A percentile compares a stretch with the other conserved stretches of the same genome.
Conservation (phyloP, 2,113 vertebrate genomes). For the Zeus faber region DNA sequence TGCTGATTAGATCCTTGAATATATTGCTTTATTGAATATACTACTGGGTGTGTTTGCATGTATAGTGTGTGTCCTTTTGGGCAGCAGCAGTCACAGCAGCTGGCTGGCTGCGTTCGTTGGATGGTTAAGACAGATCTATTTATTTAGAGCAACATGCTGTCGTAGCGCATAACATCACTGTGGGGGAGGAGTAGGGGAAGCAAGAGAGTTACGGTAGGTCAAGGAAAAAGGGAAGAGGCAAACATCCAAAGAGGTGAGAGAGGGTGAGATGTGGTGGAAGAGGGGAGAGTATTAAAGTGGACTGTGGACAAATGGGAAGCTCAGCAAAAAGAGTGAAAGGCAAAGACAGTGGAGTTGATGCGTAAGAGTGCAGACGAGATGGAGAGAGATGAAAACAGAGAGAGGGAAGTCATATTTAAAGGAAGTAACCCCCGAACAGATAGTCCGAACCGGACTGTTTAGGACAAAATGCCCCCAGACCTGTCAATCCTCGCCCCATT, state of each 20-base stretch:
- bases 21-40: no score
- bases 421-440: no score
- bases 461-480: no score
- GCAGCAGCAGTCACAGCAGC: no score
- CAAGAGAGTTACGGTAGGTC: background rate
- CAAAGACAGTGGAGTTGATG: background rate
- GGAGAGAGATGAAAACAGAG: constrained; percentile 14
- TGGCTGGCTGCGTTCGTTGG: constrained; percentile 33
- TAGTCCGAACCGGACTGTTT: no score
- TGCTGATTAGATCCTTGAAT: no score
- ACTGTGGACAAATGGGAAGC: background rate
- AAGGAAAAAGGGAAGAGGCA: background rate
- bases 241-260: background rate
- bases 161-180: constrained; percentile 56
- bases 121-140: constrained; percentile 38
- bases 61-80: no score
- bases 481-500: background rate
- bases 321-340: background rate
- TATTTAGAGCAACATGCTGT: constrained; percentile 69
- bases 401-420: constrained; percentile 9
- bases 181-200: background rate
- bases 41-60: no score
- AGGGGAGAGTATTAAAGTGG: background rate
- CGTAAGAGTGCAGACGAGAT: constrained; percentile 29
- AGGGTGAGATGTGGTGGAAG: background rate